Evolutionary conservation across 2,113 vertebrate genomes (phyloP).

Genomic region (Cololabis saira): DNA sequence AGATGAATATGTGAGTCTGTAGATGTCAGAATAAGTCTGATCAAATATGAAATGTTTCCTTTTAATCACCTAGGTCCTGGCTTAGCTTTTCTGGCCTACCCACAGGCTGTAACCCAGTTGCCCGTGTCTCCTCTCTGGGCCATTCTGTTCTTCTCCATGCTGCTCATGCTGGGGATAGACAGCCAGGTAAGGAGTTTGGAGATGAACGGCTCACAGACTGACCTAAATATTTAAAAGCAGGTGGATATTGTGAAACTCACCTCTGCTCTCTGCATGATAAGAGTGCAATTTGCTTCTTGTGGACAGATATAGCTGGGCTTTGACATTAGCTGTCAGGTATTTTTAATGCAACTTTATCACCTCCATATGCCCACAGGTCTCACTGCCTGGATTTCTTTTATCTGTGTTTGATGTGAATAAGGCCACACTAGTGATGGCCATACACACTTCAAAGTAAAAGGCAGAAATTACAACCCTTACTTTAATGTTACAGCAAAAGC

Average conservation of each 20-base stretch:
- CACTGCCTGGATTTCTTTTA: constrained; percentile 29
- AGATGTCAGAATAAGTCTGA: constrained; percentile 21
- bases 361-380: constrained; percentile 51
- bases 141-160: constrained; percentile 98
- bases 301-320: constrained; percentile 63
- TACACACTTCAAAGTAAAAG: constrained; percentile 25
- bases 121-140: constrained; percentile 97
- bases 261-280: constrained; percentile 67
- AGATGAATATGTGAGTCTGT: not conserved
- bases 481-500: constrained; percentile 30
- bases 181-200: constrained; percentile 89
- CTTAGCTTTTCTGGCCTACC: constrained; percentile 96
- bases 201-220: constrained; percentile 67
- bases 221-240: constrained; percentile 75
- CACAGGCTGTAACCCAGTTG: constrained; percentile 96
- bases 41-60: constrained; percentile 20
- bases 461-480: constrained; percentile 30
- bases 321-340: constrained; percentile 67
- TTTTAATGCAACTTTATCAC: constrained; percentile 67
- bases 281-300: constrained; percentile 63
- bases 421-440: constrained; percentile 14
- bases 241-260: constrained; percentile 59
- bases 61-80: constrained; percentile 87
- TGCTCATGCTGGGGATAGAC: constrained; percentile 98
- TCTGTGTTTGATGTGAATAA: constrained; percentile 33